Percentiles rank a stretch among this genome's conserved stretches.
phyloP scores from a whole-genome alignment of 1,140 invertebrate genomes.

The Propsilocerus akamusi region DNA sequence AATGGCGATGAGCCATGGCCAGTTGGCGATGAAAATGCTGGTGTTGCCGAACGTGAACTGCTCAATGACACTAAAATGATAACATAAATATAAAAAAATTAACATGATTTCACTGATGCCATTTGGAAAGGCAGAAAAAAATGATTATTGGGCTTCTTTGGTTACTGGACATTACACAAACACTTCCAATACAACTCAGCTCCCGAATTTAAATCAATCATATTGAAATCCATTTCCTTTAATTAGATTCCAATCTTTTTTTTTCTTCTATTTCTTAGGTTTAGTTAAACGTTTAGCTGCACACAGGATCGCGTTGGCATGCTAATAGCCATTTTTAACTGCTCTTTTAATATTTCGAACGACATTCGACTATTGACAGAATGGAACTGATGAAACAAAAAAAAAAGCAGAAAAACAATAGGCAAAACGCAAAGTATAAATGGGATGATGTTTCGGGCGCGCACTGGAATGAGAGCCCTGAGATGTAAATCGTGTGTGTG shows the following conservation, averaged over 20 bases:
- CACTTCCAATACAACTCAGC: constrained; percentile 23
- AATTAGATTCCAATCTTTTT: too few relatives aligned
- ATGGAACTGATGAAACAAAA: too few relatives aligned
- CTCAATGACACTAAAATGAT: constrained; percentile 62
- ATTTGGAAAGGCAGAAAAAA: background rate
- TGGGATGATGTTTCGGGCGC: too few relatives aligned
- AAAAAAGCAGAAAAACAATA: too few relatives aligned
- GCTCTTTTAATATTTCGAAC: too few relatives aligned
- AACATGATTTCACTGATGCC: background rate
- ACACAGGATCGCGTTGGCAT: too few relatives aligned
- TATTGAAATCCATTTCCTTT: background rate
- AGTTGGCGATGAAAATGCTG: constrained; percentile 65
- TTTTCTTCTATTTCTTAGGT: background rate
- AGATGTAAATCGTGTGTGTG: too few relatives aligned
- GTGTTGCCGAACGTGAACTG: constrained; percentile 76
- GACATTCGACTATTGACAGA: too few relatives aligned
- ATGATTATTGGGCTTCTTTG: constrained; percentile 1
- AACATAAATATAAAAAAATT: constrained; percentile 8
- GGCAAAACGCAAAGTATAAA: too few relatives aligned
- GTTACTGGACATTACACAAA: constrained; percentile 16
- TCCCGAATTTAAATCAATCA: constrained; percentile 19
- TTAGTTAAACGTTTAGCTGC: too few relatives aligned
- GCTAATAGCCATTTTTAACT: too few relatives aligned
- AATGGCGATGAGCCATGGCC: constrained; percentile 43
- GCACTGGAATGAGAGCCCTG: too few relatives aligned